phyloP scores from a whole-genome alignment of 2,113 vertebrate genomes.

The Burhinus oedicnemus region DNA sequence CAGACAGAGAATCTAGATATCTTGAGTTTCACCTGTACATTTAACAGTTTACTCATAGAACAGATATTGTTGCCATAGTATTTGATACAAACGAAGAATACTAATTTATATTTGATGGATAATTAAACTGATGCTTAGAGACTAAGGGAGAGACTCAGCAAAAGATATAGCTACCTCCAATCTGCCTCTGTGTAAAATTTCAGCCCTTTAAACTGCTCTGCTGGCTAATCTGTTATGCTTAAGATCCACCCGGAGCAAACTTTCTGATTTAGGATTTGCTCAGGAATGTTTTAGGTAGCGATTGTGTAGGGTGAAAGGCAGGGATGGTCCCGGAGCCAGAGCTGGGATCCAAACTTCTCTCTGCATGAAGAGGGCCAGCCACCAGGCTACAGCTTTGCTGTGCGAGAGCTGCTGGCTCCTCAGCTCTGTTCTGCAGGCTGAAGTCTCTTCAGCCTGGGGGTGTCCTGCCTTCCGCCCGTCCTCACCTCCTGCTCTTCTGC shows the following conservation, averaged over 20 bases:
- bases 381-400: not conserved
- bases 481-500: not conserved
- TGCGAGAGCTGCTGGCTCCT: not conserved
- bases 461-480: not conserved
- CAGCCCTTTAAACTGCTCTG: not conserved
- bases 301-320: rapidly evolving
- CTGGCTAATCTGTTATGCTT: not conserved
- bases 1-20: not conserved
- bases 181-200: not conserved
- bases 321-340: not conserved
- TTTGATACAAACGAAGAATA: not conserved
- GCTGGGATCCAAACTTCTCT: not conserved
- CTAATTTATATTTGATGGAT: not conserved
- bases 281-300: not conserved
- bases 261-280: not conserved
- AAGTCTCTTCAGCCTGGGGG: not conserved
- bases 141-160: not conserved
- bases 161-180: not conserved
- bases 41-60: not conserved
- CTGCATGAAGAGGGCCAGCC: not conserved
- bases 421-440: not conserved
- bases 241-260: not conserved
- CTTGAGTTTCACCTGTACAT: not conserved
- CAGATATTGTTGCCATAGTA: not conserved
- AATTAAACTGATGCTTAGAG: not conserved